These are phyloP conservation scores for Pygmarrhopalites habei DNA, from an alignment of 1,140 invertebrate genomes.

Conservation along the genomic window DNA sequence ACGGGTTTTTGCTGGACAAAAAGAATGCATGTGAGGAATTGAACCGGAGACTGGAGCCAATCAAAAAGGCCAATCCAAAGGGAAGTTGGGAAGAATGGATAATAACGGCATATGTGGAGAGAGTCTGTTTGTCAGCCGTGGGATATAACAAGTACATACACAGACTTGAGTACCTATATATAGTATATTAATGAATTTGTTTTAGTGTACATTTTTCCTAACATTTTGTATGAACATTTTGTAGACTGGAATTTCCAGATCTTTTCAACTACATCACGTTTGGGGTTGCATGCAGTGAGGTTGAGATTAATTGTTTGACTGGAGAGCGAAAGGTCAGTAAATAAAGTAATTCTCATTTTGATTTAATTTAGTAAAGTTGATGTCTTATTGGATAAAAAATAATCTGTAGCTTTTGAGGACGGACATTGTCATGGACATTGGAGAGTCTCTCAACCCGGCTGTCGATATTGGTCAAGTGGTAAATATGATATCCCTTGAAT, in stretches of 20 bases:
- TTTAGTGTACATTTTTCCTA: background rate
- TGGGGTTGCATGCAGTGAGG: constrained; percentile 69
- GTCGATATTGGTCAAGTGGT: constrained; percentile 56
- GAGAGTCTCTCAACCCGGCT: constrained; percentile 59
- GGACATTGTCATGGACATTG: constrained; percentile 64
- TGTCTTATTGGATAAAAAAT: background rate
- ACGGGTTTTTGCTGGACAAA: too few relatives aligned
- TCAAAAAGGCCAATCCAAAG: constrained; percentile 66
- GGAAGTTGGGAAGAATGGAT: constrained; percentile 81
- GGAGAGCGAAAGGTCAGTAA: constrained; percentile 65
- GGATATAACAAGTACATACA: constrained; percentile 54
- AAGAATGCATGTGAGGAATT: constrained; percentile 74
- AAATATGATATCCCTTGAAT: too few relatives aligned
- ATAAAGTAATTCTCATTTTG: background rate
- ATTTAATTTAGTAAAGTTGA: background rate
- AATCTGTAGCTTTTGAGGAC: constrained; percentile 51
- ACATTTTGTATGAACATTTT: constrained; percentile 41
- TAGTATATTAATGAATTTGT: background rate
- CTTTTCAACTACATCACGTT: constrained; percentile 72
- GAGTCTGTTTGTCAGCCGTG: constrained; percentile 72
- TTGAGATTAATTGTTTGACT: constrained; percentile 80
- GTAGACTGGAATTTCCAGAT: constrained; percentile 53
- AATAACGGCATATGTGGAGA: constrained; percentile 64
- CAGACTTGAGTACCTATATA: background rate
- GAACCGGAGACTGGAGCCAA: constrained; percentile 65